Conservation (phyloP, 2,888 invertebrate species). For the Epirrhoe alternata region DNA sequence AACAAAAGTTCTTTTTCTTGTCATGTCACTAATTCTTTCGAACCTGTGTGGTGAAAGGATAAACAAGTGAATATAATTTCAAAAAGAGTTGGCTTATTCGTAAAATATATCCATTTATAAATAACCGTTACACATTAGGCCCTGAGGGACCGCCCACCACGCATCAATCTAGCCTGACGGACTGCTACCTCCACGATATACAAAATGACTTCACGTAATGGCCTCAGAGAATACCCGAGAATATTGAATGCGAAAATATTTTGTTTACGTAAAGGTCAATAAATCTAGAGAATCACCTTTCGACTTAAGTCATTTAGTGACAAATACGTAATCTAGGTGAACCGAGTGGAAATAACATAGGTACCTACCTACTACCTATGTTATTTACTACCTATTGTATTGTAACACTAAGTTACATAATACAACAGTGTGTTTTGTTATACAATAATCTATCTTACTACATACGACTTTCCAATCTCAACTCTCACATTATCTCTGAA, state of each 20-base stretch:
- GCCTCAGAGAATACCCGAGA: conserved; percentile 20
- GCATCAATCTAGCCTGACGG: conserved; percentile 39
- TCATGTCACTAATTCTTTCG: too few species aligned
- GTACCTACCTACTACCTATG: too few species aligned
- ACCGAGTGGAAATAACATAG: background rate
- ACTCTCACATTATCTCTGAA: background rate
- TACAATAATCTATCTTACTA: background rate
- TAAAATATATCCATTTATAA: conserved; percentile 34
- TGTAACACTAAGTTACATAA: background rate
- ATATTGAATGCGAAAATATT: conserved; percentile 6
- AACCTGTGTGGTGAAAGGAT: too few species aligned
- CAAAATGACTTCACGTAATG: conserved; percentile 17
- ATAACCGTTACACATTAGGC: conserved; percentile 38
- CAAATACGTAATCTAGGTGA: background rate
- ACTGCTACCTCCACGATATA: conserved; percentile 18
- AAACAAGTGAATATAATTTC: background rate
- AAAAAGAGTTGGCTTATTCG: conserved; percentile 28
- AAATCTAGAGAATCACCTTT: background rate
- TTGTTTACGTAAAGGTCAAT: conserved; percentile 6
- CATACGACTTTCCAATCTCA: background rate
- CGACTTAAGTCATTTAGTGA: background rate
- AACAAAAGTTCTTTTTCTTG: too few species aligned
- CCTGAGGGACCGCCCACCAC: conserved; percentile 27
- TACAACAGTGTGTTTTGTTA: background rate
- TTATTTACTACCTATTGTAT: too few species aligned